phyloP scores from a whole-genome alignment of 2,797 vertebrate genomes.

The Pseudotriccus pelzelni region DNA sequence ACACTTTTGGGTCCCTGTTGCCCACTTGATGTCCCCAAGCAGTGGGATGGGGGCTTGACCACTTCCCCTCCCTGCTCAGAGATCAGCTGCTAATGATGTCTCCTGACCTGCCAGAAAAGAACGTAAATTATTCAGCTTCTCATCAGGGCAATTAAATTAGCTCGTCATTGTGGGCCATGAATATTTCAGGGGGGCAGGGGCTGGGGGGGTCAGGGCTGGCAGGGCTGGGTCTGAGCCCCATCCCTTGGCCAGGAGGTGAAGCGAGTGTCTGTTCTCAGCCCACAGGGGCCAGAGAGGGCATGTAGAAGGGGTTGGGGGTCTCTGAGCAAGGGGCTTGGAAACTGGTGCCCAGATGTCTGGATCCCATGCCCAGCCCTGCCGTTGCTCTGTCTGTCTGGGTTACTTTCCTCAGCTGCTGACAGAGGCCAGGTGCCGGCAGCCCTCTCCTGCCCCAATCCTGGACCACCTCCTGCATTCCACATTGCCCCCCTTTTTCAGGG shows the following conservation, averaged over 20 bases:
- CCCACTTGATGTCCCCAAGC: neutral
- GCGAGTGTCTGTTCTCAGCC: neutral
- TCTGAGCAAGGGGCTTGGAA: neutral
- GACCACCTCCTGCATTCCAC: neutral
- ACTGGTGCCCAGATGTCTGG: neutral
- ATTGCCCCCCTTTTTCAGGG: neutral
- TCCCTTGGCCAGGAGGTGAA: neutral
- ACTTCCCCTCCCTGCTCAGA: neutral
- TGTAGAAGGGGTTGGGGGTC: neutral
- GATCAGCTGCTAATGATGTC: slow-evolving; percentile 46
- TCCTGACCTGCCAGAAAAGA: neutral
- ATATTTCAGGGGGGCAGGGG: slow-evolving; percentile 53
- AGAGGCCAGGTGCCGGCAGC: neutral
- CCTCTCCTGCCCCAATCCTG: neutral
- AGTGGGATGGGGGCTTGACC: neutral
- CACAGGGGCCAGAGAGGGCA: rapidly evolving
- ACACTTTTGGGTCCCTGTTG: neutral
- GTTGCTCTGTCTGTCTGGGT: neutral
- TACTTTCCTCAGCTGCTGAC: neutral
- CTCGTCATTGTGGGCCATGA: slow-evolving; percentile 35
- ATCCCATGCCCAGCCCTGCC: rapidly evolving
- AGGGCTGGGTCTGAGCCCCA: neutral
- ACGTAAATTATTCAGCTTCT: slow-evolving; percentile 66
- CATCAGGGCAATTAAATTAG: slow-evolving; percentile 71
- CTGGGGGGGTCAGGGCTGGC: too few relatives aligned